These are phyloP conservation scores for Gymnodraco acuticeps DNA, from an alignment of 2,797 vertebrate genomes.

Conservation along the genomic window DNA sequence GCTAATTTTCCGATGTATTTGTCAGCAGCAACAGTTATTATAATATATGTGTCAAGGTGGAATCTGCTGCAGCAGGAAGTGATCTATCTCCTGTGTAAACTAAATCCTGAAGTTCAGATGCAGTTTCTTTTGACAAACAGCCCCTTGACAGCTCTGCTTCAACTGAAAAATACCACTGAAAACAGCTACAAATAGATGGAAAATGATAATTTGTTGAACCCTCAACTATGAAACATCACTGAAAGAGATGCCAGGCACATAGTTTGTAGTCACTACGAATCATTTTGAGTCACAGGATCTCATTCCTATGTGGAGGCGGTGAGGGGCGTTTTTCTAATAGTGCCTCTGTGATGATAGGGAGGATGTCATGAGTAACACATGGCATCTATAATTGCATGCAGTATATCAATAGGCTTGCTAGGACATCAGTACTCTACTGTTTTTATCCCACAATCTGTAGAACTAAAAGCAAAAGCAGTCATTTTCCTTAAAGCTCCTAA, in stretches of 20 bases:
- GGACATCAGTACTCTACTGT: conserved; percentile 8
- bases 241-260: not conserved
- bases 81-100: not conserved
- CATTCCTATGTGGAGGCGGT: no score
- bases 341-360: not conserved
- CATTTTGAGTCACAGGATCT: no score
- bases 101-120: not conserved
- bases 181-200: not conserved
- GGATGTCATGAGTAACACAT: not conserved
- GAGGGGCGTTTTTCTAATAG: not conserved
- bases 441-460: not conserved
- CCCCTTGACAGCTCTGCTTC: not conserved
- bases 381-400: not conserved
- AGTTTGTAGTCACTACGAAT: not conserved
- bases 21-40: not conserved
- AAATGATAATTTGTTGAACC: not conserved
- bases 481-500: conserved; percentile 8
- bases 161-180: not conserved
- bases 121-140: not conserved
- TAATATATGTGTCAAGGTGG: not conserved
- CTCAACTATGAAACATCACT: not conserved
- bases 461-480: conserved; percentile 16
- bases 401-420: not conserved
- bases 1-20: not conserved
- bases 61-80: not conserved